Base-by-base conservation (phyloP, 2,888 invertebrate species). In the Drepanosiphum platanoidis region DNA sequence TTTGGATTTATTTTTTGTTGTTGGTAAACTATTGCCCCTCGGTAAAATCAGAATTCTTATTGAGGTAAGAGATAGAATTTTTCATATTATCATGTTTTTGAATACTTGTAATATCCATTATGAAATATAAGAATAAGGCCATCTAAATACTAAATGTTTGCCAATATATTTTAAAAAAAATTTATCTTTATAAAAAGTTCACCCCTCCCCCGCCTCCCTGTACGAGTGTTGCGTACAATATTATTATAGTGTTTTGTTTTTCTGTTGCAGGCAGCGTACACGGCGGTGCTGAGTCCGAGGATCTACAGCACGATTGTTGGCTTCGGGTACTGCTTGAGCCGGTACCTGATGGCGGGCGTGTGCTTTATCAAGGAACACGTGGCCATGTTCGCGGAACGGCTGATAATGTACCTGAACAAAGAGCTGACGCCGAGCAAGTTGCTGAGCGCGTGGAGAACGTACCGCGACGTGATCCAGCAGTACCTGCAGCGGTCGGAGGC, bases 1-100 rank as follows among this genome's bases (percentile, higher is more conserved):
- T 27, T 58, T 81, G 27, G 81, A 81, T 58, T 34, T 81, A 4
- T 81, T 81, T 39, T 0, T 81, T 18, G 81, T 71, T 15, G 18
- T 32, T 1, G 81, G 81, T 58, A 0, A 3, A 15, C 46, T 80
- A 34, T 34, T 70, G 34, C 46, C 79, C 1, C 3, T 18, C 30
- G 13, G n/a, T n/a, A n/a, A n/a, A n/a, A n/a, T n/a, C n/a, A 3
- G 11, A 22, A 9, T 74, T 22, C 1, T 46, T n/a, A n/a, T n/a
- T 1, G 18, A 46, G 46, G 72, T 74, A 46, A 74, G 32, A 18
- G 18, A 46, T 9, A 27, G 18, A 9, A 32, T 11, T 22, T n/a
- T n/a, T n/a, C n/a, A n/a, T 2, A 22, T 52, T 52, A 18, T 52
- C 5, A 22, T 52, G 18, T 3, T 52, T 22, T 52, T 22, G 22